Conservation (phyloP, 2,797 vertebrate species). For the Coendou prehensilis region DNA sequence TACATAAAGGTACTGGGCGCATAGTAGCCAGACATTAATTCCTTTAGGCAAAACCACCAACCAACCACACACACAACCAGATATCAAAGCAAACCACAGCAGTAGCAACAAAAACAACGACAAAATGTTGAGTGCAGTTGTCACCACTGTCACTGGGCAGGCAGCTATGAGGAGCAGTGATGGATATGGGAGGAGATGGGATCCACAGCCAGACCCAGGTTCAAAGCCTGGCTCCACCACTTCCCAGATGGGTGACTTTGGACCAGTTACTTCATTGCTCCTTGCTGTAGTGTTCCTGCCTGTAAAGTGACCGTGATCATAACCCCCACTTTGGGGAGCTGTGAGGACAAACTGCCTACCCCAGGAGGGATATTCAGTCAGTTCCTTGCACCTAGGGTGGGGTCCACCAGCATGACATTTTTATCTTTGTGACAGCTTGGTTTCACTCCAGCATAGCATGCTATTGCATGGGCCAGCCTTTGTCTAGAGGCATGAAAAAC, state of each 20-base stretch:
- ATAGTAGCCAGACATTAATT: neutral
- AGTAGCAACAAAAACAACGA: neutral
- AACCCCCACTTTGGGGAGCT: neutral
- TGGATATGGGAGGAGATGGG: neutral
- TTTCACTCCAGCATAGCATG: neutral
- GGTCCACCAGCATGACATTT: neutral
- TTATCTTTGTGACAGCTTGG: slow-evolving; percentile 7
- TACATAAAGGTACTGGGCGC: neutral
- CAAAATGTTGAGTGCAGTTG: neutral
- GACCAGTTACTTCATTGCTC: neutral
- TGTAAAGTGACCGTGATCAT: neutral
- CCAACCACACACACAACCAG: neutral
- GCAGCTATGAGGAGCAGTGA: neutral
- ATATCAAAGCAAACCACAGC: neutral
- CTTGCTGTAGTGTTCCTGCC: neutral
- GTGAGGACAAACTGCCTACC: neutral
- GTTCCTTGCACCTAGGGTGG: neutral
- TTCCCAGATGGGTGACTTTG: neutral
- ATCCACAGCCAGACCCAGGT: neutral
- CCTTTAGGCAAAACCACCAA: neutral
- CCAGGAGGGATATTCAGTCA: neutral
- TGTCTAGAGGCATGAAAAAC: slow-evolving; percentile 12
- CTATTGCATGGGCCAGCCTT: neutral
- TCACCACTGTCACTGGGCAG: neutral
- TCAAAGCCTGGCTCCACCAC: neutral